Conservation (phyloP, 2,888 invertebrate species). For the Cephalotes varians region DNA sequence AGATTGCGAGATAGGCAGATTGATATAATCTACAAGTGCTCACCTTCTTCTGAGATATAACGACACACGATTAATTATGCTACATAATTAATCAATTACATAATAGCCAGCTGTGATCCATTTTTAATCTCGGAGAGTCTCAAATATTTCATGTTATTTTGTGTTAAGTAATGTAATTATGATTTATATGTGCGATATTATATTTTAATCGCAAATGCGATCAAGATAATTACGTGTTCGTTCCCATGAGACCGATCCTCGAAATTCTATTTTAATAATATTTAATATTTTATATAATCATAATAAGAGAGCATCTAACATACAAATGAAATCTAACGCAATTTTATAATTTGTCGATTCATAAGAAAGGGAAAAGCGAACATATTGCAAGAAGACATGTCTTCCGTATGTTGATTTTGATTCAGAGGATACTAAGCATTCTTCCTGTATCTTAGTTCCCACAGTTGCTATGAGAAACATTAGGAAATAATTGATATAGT, state of each 20-base stretch:
- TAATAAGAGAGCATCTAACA: neutral
- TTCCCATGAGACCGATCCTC: neutral
- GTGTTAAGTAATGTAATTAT: neutral
- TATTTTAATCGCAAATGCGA: neutral
- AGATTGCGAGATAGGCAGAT: neutral
- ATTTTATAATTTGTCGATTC: neutral
- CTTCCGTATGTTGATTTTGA: neutral
- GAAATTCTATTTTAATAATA: neutral
- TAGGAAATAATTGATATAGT: slow-evolving; percentile 38
- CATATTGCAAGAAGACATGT: neutral
- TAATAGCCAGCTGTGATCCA: neutral
- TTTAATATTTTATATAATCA: slow-evolving; percentile 7
- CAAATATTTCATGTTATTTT: slow-evolving; percentile 6
- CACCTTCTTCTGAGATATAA: neutral
- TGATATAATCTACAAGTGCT: neutral
- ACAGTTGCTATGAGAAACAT: slow-evolving; percentile 13
- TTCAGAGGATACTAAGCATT: neutral
- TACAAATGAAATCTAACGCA: neutral
- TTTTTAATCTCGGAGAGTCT: neutral
- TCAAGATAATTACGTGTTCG: neutral
- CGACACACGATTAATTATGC: slow-evolving; percentile 15
- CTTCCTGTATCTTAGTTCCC: slow-evolving; percentile 14
- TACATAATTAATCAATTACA: slow-evolving; percentile 10
- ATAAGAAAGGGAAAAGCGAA: neutral
- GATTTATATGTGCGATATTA: neutral